phyloP scores from a whole-genome alignment of 2,888 invertebrate genomes.

The Fabriciana adippe region DNA sequence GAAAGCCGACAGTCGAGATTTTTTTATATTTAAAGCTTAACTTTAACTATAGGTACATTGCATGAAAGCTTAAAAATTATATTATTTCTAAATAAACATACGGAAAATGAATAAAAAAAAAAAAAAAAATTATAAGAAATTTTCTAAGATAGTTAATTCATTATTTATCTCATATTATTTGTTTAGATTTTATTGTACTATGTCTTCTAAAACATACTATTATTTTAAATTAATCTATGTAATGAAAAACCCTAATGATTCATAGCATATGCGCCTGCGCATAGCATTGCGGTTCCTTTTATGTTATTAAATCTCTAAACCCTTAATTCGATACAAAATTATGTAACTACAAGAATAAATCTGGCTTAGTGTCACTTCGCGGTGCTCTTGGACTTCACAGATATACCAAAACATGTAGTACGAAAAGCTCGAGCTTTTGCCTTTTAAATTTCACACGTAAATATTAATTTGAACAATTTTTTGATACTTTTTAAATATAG shows the following conservation, averaged over 20 bases:
- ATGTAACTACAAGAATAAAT: constrained; percentile 72
- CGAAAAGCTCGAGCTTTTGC: constrained; percentile 55
- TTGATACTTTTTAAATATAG: neutral
- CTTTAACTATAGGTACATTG: neutral
- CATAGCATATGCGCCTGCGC: constrained; percentile 37
- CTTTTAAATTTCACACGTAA: neutral
- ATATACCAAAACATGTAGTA: constrained; percentile 71
- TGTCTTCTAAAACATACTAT: no score
- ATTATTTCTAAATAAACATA: neutral
- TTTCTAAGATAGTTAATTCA: neutral
- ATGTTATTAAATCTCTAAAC: constrained; percentile 65
- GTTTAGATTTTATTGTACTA: neutral
- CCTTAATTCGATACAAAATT: constrained; percentile 73
- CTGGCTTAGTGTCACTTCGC: constrained; percentile 73
- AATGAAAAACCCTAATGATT: constrained; percentile 13
- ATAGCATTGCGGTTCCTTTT: constrained; percentile 49
- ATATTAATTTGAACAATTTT: neutral
- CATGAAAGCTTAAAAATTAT: neutral
- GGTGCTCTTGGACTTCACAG: constrained; percentile 52
- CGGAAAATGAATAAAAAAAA: neutral
- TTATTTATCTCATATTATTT: neutral
- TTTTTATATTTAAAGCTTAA: constrained; percentile 22
- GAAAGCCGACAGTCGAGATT: constrained; percentile 57
- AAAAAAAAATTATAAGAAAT: neutral
- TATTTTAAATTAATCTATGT: no score